phyloP scores from a whole-genome alignment of 2,888 invertebrate species.

The Gortyna flavago region DNA sequence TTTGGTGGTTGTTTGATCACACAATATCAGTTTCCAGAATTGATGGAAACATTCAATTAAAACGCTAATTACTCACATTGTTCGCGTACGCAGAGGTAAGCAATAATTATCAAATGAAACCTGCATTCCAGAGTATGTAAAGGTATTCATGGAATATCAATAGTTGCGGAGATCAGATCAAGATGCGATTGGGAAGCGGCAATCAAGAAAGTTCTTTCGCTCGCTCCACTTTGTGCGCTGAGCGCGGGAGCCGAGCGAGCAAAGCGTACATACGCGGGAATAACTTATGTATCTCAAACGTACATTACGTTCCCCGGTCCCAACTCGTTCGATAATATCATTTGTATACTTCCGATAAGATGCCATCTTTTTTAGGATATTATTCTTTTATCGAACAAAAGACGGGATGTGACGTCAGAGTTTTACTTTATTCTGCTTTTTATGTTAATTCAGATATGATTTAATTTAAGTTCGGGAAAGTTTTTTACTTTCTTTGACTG shows the following conservation, averaged over 20 bases:
- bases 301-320: slow-evolving; percentile 6
- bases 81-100: not conserved
- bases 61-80: slow-evolving; percentile 17
- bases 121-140: not conserved
- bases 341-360: slow-evolving; percentile 47
- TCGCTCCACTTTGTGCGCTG: slow-evolving; percentile 4
- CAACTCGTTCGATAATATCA: slow-evolving; percentile 46
- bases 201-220: slow-evolving; percentile 29
- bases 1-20: slow-evolving; percentile 27
- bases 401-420: not conserved
- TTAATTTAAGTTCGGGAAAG: not conserved
- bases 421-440: slow-evolving; percentile 37
- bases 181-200: slow-evolving; percentile 19
- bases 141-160: slow-evolving; percentile 26
- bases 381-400: slow-evolving; percentile 20
- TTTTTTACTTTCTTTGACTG: slow-evolving; percentile 17
- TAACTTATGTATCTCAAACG: slow-evolving; percentile 15
- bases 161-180: slow-evolving; percentile 13
- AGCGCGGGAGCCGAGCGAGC: slow-evolving; percentile 2
- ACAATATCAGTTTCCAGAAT: slow-evolving; percentile 9
- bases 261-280: not conserved
- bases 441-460: slow-evolving; percentile 27
- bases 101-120: not conserved
- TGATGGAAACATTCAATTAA: slow-evolving; percentile 20
- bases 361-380: slow-evolving; percentile 27